Percentiles rank a stretch among this genome's conserved stretches.
Evolutionary conservation across 35 echinoderm and acorn worm genomes (phyloP).

Genomic region (Hemicentrotus pulcherrimus): DNA sequence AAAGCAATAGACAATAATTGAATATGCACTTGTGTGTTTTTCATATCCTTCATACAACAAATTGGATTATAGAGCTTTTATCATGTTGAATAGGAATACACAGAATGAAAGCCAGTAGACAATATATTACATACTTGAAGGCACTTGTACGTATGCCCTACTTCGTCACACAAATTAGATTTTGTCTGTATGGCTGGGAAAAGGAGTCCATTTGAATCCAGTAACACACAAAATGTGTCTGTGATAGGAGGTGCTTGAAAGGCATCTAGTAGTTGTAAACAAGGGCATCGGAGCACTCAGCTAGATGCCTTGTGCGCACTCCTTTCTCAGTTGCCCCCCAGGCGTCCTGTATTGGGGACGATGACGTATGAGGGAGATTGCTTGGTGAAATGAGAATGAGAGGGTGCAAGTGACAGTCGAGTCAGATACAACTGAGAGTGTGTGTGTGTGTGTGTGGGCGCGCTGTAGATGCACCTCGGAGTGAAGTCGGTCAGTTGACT

Average conservation of each 20-base stretch:
- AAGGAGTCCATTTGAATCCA: not conserved
- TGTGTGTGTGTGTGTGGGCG: not conserved
- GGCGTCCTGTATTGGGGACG: not conserved
- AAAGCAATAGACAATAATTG: too few species aligned
- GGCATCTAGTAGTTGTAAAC: slow-evolving; percentile 2
- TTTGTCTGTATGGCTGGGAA: not conserved
- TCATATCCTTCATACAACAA: too few species aligned
- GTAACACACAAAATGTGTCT: not conserved
- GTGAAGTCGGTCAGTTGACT: not conserved
- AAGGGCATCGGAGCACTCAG: not conserved
- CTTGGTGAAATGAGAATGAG: not conserved
- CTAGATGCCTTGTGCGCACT: not conserved
- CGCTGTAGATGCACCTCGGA: not conserved
- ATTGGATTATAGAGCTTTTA: not conserved
- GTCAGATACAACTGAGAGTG: not conserved
- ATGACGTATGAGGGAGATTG: not conserved
- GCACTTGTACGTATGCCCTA: not conserved
- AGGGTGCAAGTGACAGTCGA: not conserved
- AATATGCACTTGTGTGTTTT: too few species aligned
- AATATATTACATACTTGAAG: not conserved
- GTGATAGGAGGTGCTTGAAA: not conserved
- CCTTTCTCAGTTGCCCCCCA: not conserved
- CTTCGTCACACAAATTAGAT: not conserved
- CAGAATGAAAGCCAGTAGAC: not conserved
- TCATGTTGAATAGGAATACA: not conserved